Conservation (phyloP, 2,113 vertebrate genomes). For the Ammospiza nelsoni region DNA sequence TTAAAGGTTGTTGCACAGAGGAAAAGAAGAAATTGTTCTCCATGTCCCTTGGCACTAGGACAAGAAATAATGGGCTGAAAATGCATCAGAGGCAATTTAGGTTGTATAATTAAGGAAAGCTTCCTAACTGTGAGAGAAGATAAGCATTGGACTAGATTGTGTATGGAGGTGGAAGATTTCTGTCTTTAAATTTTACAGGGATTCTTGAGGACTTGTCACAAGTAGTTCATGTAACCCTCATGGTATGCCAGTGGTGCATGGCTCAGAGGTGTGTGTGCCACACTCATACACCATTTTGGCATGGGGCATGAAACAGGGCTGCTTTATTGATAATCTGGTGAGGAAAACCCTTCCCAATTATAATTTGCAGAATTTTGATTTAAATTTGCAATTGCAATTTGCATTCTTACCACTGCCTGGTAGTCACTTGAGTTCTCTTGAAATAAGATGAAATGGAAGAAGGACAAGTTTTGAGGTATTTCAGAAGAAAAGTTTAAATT, state of each 20-base stretch:
- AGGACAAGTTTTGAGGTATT: background rate
- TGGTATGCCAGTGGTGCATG: background rate
- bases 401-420: background rate
- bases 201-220: background rate
- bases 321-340: background rate
- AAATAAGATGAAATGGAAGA: background rate
- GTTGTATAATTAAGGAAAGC: slow-evolving; percentile 6
- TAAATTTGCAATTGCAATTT: background rate
- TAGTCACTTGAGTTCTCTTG: background rate
- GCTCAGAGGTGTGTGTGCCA: background rate
- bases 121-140: background rate
- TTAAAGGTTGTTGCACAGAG: slow-evolving; percentile 54
- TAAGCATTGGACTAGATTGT: background rate
- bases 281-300: background rate
- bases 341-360: background rate
- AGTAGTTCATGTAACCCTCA: background rate
- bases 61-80: slow-evolving; percentile 33
- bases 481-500: background rate
- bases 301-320: background rate
- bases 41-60: slow-evolving; percentile 25
- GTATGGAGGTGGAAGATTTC: background rate
- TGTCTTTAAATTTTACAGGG: background rate
- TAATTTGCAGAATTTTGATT: background rate
- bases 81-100: background rate
- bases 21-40: slow-evolving; percentile 56